Evolutionary conservation across 30 jellyfish, hydroid and myxozoan species (phyloP).

Genomic region (Aurelia sp.): DNA sequence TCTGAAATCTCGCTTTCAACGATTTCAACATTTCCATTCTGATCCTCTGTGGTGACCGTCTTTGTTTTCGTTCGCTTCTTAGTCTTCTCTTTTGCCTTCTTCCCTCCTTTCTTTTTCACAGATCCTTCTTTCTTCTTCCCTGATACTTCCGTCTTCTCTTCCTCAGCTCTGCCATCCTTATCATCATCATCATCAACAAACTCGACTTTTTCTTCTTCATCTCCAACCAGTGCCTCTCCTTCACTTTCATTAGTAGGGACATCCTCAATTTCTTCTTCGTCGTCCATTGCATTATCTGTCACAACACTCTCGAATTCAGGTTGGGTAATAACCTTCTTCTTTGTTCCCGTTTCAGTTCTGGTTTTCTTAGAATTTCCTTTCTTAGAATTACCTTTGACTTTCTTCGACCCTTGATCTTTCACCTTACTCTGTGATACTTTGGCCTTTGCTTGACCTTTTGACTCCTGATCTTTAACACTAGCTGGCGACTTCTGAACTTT

Average conservation of each 20-base stretch:
- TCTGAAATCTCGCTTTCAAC: conserved; percentile 40
- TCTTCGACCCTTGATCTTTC: background rate
- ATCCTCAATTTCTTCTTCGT: conserved; percentile 70
- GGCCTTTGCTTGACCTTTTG: background rate
- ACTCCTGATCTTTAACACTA: background rate
- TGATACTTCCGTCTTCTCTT: background rate
- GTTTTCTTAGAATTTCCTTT: background rate
- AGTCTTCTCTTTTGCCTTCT: background rate
- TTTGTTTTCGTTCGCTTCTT: background rate
- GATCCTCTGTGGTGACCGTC: conserved; percentile 35
- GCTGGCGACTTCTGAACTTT: background rate
- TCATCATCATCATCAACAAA: conserved; percentile 45
- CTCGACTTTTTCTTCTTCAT: conserved; percentile 51
- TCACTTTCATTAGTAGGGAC: conserved; percentile 47
- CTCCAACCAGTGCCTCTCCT: conserved; percentile 40
- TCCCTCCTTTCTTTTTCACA: background rate
- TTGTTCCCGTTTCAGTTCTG: conserved; percentile 27
- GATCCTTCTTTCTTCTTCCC: conserved; percentile 18
- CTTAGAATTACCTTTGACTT: background rate
- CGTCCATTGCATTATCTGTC: conserved; percentile 34
- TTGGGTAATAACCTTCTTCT: conserved; percentile 4
- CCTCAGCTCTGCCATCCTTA: background rate
- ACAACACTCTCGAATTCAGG: background rate
- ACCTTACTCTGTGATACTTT: background rate
- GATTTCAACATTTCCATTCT: conserved; percentile 17